A percentile compares a stretch with the other conserved stretches of the same genome.
Evolutionary conservation across 2,113 vertebrate species (phyloP).

Genomic region (Urocolius indicus): DNA sequence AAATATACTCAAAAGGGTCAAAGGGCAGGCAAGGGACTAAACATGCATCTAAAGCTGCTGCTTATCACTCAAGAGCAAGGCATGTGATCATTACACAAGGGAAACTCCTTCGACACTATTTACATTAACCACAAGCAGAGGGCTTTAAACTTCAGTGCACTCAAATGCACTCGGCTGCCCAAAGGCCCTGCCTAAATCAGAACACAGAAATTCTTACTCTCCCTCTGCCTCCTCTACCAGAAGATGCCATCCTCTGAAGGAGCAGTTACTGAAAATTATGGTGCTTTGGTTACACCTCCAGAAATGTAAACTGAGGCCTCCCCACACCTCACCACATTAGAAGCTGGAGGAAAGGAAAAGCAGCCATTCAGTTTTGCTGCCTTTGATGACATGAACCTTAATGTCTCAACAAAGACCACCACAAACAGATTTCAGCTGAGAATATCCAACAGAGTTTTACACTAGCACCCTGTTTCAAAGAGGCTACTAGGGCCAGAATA

Average conservation of each 20-base stretch:
- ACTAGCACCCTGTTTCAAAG: not conserved
- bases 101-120: not conserved
- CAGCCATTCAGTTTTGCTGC: not conserved
- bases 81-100: fast-evolving
- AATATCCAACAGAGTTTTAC: not conserved
- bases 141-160: not conserved
- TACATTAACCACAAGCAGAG: not conserved
- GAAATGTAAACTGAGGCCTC: not conserved
- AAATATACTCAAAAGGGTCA: not conserved
- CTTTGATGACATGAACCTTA: not conserved
- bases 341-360: not conserved
- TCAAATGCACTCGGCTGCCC: not conserved
- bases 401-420: not conserved
- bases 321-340: not conserved
- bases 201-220: not conserved
- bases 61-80: not conserved
- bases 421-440: not conserved
- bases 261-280: not conserved
- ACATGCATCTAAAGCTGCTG: not conserved
- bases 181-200: not conserved
- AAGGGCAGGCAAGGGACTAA: not conserved
- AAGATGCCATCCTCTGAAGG: not conserved
- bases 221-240: not conserved
- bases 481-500: not conserved
- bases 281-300: not conserved